phyloP scores from a whole-genome alignment of 1,140 invertebrate species.

The Aricia agestis region DNA sequence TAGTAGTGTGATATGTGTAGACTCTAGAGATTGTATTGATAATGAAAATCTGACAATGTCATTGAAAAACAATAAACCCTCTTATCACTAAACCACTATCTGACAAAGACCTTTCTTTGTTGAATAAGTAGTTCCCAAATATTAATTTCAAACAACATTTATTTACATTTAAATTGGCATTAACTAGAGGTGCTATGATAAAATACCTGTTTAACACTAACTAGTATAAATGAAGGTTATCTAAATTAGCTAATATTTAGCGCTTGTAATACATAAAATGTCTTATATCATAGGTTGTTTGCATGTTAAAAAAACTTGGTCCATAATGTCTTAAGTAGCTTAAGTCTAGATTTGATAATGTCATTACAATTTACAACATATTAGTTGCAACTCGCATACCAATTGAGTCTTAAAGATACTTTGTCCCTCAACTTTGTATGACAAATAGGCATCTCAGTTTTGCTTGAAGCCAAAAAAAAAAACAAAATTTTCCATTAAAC shows the following conservation, averaged over 20 bases:
- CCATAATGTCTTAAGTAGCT: too few relatives aligned
- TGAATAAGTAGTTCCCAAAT: not conserved
- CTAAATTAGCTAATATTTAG: not conserved
- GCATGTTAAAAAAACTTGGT: too few relatives aligned
- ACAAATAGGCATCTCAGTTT: too few relatives aligned
- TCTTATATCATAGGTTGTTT: too few relatives aligned
- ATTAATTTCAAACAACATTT: slow-evolving; percentile 8
- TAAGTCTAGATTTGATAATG: too few relatives aligned
- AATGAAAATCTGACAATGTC: not conserved
- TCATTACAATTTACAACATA: too few relatives aligned
- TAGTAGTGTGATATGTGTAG: not conserved
- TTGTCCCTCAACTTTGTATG: too few relatives aligned
- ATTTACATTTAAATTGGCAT: not conserved
- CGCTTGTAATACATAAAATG: too few relatives aligned
- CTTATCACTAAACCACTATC: not conserved
- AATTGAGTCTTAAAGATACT: too few relatives aligned
- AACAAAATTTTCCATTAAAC: too few relatives aligned
- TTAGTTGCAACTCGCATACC: too few relatives aligned
- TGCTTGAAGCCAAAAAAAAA: too few relatives aligned
- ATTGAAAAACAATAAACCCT: slow-evolving; percentile 26
- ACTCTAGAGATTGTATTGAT: not conserved
- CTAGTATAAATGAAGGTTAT: not conserved
- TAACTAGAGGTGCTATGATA: not conserved
- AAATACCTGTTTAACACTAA: not conserved
- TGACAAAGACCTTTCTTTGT: not conserved